Conservation (phyloP, 23 tunicate species). For the Trididemnum miniatum region DNA sequence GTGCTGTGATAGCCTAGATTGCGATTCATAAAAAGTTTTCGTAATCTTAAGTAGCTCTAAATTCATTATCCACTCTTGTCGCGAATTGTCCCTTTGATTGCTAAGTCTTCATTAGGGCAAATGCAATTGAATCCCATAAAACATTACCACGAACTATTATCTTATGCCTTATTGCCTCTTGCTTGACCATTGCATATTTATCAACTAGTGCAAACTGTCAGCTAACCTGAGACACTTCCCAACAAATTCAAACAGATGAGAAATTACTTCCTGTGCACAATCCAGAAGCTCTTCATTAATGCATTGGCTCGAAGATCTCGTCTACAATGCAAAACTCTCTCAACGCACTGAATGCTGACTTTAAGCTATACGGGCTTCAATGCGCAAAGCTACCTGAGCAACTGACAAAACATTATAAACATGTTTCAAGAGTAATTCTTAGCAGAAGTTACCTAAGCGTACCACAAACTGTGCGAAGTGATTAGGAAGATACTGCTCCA, state of each 20-base stretch:
- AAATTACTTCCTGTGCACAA: background rate
- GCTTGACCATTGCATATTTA: no score
- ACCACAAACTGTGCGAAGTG: background rate
- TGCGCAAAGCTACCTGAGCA: background rate
- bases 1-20: no score
- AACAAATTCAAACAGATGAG: background rate
- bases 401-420: no score
- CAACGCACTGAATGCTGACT: background rate
- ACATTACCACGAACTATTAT: background rate
- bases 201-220: background rate
- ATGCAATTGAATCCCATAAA: background rate
- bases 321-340: no score
- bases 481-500: background rate
- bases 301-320: background rate
- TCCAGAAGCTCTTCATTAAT: constrained; percentile 1
- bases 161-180: no score
- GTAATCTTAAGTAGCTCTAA: no score
- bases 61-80: no score
- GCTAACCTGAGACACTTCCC: constrained; percentile 9
- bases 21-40: no score
- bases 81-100: no score
- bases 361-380: background rate
- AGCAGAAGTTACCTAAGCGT: background rate
- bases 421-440: no score
- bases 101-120: no score